Conservation (phyloP, 2,797 vertebrate species). For the Heteromormyrus szaboi region DNA sequence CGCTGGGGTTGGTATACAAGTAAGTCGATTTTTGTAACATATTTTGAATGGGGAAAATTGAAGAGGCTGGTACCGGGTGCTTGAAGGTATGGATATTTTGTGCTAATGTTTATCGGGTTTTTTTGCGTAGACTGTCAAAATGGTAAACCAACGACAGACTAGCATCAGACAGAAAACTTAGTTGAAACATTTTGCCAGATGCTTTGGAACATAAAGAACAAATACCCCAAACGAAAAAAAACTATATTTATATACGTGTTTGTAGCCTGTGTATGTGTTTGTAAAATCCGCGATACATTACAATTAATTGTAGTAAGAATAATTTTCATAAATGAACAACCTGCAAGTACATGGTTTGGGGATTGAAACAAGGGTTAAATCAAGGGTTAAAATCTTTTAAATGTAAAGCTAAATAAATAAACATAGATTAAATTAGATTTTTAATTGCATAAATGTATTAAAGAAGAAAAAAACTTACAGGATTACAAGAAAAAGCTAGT, state of each 20-base stretch:
- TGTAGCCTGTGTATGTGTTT: background rate
- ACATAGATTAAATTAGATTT: background rate
- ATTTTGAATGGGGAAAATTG: slow-evolving; percentile 26
- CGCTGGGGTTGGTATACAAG: slow-evolving; percentile 22
- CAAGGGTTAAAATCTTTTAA: background rate
- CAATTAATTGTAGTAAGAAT: background rate
- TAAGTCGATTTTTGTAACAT: slow-evolving; percentile 8
- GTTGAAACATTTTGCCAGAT: slow-evolving; percentile 15
- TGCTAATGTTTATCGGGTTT: background rate
- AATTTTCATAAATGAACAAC: background rate
- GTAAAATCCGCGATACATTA: background rate
- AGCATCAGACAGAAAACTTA: background rate
- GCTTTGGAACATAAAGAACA: background rate
- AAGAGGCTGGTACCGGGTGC: slow-evolving; percentile 13
- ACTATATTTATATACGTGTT: background rate
- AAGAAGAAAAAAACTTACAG: background rate
- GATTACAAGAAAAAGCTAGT: background rate
- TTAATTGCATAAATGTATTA: background rate
- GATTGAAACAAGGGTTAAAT: background rate
- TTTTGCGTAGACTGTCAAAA: background rate
- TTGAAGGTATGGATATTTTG: slow-evolving; percentile 26
- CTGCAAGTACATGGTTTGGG: background rate
- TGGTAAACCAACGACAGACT: background rate
- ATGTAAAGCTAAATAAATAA: background rate
- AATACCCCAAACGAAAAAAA: background rate